Base-by-base conservation (phyloP, 2,797 vertebrate genomes). In the Labroides dimidiatus region DNA sequence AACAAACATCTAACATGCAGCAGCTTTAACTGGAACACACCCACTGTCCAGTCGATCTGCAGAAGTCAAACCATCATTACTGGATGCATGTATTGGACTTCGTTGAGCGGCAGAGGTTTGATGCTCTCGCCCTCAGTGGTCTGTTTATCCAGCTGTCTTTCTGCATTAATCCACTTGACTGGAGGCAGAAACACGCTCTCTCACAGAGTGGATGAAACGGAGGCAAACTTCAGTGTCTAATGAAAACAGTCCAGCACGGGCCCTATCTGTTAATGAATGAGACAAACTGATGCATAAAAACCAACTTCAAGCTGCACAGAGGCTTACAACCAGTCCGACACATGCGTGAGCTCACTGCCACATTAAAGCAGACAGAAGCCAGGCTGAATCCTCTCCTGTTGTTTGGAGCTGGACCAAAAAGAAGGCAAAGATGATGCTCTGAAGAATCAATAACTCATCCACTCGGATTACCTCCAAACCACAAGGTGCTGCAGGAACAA, bases 81-180 rank as follows among this genome's bases (percentile, higher is more conserved):
- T 71, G 60, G 56, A 68, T 61, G 81, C 41, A 9, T 64, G 65
- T 53, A 66, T 3, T 44, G 23, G 51, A 42, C 60, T 82, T 64
- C 65, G 59, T 64, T 58, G 69, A 47, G 53, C 64, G 72, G 63
- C 75, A 61, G 66, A 66, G 49, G 39, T 52, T 68, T 60, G 70
- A 47, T 72, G 75, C 71, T 82, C 58, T 72, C 6, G 78, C 73
- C 77, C 70, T 81, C 57, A 82, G 65, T 42, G 76, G 75, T 77
- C 69, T 91, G 85, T 91, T 91, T 92, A 88, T 88, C 81, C 84
- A 92, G 87, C 84, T 84, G 86, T 88, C 90, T 80, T 80, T 86
- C 82, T 88, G 84, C 77, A 84, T 80, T 85, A 84, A 87, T 81
- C 68, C 77, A 78, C 83, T 86, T 83, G 79, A 84, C 84, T 80